Conservation (phyloP, 92 coral and sea anemone species). For the Zoanthus solanderi region DNA sequence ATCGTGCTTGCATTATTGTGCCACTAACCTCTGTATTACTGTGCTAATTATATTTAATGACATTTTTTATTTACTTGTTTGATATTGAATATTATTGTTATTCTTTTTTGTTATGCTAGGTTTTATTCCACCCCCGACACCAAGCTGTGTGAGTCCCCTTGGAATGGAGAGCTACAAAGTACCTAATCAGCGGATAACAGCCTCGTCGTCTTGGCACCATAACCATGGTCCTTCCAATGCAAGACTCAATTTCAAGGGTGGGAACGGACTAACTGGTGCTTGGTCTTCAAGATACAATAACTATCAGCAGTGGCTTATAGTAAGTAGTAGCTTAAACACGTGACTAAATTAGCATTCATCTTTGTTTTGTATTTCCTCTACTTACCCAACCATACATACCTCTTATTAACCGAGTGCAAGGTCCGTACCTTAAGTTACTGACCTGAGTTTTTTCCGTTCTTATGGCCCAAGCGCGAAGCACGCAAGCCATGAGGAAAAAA, state of each 20-base stretch:
- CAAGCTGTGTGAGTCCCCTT: conserved; percentile 33
- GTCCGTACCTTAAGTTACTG: too few relatives aligned
- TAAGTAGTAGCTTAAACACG: not conserved
- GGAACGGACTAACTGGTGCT: conserved; percentile 17
- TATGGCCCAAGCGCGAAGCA: too few relatives aligned
- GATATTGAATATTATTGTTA: too few relatives aligned
- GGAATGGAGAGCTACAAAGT: conserved; percentile 31
- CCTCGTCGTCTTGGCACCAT: conserved; percentile 5
- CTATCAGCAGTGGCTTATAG: conserved; percentile 34
- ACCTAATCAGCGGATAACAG: conserved; percentile 32
- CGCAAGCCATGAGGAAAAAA: too few relatives aligned
- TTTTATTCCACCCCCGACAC: conserved; percentile 24
- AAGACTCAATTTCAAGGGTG: conserved; percentile 27
- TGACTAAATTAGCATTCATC: not conserved
- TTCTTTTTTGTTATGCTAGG: not conserved
- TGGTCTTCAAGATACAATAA: conserved; percentile 25
- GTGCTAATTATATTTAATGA: too few relatives aligned
- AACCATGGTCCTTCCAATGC: conserved; percentile 18
- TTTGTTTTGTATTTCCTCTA: too few relatives aligned
- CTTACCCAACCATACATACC: too few relatives aligned
- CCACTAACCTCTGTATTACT: too few relatives aligned
- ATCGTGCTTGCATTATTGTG: too few relatives aligned
- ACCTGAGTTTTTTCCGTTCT: too few relatives aligned
- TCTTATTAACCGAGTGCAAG: too few relatives aligned
- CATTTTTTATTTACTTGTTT: too few relatives aligned